Base-by-base conservation (phyloP, 2,797 vertebrate genomes). In the Naso thynnoides region DNA sequence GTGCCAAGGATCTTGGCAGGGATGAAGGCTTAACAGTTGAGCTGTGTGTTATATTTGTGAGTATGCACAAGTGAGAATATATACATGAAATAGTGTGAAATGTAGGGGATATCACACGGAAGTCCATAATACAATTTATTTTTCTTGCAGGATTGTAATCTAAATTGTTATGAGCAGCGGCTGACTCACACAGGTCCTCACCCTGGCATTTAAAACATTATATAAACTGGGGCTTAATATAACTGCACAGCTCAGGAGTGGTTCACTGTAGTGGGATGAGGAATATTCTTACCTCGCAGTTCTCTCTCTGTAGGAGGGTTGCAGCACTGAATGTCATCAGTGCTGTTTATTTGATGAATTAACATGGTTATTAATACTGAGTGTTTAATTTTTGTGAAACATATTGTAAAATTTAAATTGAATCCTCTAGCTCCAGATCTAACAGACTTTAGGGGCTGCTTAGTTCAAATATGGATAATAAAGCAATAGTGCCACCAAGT, bases 141-240 rank as follows among this genome's bases (percentile, higher is more conserved):
- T 56, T 18, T 77, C 52, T 18, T 61, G 24, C 16, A 39, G 44
- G 83, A 27, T 81, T 19, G 11, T 72, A 57, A 86, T 86, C 67
- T 85, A 60, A 87, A 74, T 55, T 81, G 80, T 83, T 83, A 57
- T 45, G 27, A 88, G 78, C 79, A 73, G 69, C 19, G n/a, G 62
- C 78, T 93, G 90, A 93, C 80, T 93, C 92, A 94, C 50, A 27
- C 33, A 36, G 48, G 82, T 29, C 70, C 75, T 68, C 75, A 82
- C 74, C 72, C 65, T 72, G 82, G 78, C 86, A 92, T 92, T 89
- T 83, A 86, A 81, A 86, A 76, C 36, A 88, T 93, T 94, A 94
- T 77, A 85, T 92, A 94, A 93, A 90, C 81, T 50, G 24, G 64
- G 78, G 83, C 85, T 91, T 85, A 91, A 86, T 91, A 91, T 88